These are phyloP conservation scores for Sapajus apella DNA, from an alignment of 2,113 vertebrate species.

Conservation along the genomic window DNA sequence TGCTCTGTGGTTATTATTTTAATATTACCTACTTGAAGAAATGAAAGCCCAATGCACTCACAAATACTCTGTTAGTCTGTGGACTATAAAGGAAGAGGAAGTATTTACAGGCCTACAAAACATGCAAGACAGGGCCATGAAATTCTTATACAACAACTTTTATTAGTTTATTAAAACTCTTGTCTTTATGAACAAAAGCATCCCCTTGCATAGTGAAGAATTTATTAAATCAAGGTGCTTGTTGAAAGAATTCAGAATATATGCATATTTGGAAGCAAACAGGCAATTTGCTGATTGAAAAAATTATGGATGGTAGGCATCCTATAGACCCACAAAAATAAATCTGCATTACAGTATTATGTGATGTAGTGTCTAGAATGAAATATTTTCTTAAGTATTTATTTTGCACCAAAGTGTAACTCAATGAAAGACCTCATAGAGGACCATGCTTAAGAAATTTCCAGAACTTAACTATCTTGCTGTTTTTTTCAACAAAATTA, in stretches of 20 bases:
- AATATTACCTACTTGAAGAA: background rate
- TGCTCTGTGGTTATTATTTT: slow-evolving; percentile 8
- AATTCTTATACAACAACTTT: background rate
- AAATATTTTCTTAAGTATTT: background rate
- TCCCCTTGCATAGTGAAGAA: background rate
- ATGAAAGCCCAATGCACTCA: background rate
- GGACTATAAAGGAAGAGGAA: slow-evolving; percentile 24
- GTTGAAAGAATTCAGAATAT: background rate
- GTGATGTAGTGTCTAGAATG: background rate
- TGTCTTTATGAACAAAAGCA: slow-evolving; percentile 31
- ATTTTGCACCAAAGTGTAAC: background rate
- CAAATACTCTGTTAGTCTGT: slow-evolving; percentile 33
- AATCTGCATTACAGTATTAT: background rate
- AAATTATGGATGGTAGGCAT: background rate
- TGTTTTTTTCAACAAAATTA: background rate
- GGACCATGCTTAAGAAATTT: background rate
- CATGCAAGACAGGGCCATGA: background rate
- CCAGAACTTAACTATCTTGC: background rate
- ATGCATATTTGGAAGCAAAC: background rate
- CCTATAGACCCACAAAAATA: fast-evolving
- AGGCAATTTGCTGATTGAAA: background rate
- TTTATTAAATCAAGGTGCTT: slow-evolving; percentile 24
- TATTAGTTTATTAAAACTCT: slow-evolving; percentile 55
- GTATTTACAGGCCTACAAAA: slow-evolving; percentile 58
- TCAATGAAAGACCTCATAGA: background rate